Evolutionary conservation across 2,888 invertebrate genomes (phyloP).

Genomic region (Anorthoa munda): DNA sequence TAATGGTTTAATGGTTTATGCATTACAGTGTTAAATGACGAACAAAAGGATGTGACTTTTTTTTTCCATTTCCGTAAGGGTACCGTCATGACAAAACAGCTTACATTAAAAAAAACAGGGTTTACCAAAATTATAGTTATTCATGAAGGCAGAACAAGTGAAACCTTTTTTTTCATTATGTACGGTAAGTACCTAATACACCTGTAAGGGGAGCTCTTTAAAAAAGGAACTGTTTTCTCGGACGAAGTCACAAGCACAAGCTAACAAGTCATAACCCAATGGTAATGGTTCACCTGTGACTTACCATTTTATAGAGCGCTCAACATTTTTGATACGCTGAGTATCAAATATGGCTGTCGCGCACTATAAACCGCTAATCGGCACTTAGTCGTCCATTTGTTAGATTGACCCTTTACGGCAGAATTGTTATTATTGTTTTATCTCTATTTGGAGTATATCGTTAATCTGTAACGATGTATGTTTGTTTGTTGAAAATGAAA

Average conservation of each 20-base stretch:
- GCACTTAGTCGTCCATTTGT: constrained; percentile 76
- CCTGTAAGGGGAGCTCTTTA: no score
- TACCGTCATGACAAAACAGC: no score
- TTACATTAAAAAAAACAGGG: no score
- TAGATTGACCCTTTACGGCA: constrained; percentile 74
- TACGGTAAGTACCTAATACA: no score
- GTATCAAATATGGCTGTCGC: constrained; percentile 63
- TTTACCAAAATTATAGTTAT: no score
- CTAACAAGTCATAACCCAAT: constrained; percentile 47
- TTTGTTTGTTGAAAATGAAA: constrained; percentile 18
- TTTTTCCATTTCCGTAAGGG: no score
- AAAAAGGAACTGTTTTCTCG: no score
- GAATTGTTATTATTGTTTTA: constrained; percentile 52
- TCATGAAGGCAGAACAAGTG: no score
- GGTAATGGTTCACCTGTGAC: constrained; percentile 59
- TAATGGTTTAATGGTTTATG: no score
- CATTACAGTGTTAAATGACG: no score
- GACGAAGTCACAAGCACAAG: not conserved
- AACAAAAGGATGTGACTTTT: not conserved
- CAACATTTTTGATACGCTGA: constrained; percentile 54
- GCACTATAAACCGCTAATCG: constrained; percentile 74
- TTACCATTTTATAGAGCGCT: constrained; percentile 37
- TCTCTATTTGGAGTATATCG: constrained; percentile 27
- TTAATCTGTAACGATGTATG: constrained; percentile 10
- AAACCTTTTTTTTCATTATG: no score